Evolutionary conservation across 2,888 invertebrate genomes (phyloP).

Genomic region (Boloria selene): DNA sequence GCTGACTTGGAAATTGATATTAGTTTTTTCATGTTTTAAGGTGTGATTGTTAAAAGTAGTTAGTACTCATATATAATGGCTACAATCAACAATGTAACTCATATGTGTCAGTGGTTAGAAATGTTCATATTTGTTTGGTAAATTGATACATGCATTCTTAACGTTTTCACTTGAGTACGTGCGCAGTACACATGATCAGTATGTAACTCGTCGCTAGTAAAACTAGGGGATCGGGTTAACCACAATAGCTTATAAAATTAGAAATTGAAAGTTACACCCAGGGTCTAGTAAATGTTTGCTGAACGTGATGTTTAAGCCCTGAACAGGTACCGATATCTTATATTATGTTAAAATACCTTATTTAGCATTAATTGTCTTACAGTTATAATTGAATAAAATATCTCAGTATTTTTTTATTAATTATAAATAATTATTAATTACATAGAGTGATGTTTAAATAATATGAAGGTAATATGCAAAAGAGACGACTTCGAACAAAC

Average conservation of each 20-base stretch:
- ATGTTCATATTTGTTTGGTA: slow-evolving; percentile 36
- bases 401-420: no score
- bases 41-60: background rate
- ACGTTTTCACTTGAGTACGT: slow-evolving; percentile 41
- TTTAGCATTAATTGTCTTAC: background rate
- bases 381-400: no score
- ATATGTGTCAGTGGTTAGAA: slow-evolving; percentile 27
- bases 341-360: background rate
- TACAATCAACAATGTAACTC: slow-evolving; percentile 28
- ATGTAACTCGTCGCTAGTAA: slow-evolving; percentile 37
- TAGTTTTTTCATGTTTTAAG: background rate
- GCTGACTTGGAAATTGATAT: no score
- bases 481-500: no score
- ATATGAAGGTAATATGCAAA: no score
- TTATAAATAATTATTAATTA: no score
- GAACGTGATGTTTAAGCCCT: slow-evolving; percentile 55
- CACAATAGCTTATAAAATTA: slow-evolving; percentile 67
- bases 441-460: no score
- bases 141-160: slow-evolving; percentile 39
- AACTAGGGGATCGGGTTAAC: slow-evolving; percentile 60
- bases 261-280: slow-evolving; percentile 72
- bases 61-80: slow-evolving; percentile 4
- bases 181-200: slow-evolving; percentile 39
- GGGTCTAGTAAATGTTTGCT: slow-evolving; percentile 64
- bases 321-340: slow-evolving; percentile 13